Evolutionary conservation across 2,113 vertebrate species (phyloP).

Genomic region (Brachyistius frenatus): DNA sequence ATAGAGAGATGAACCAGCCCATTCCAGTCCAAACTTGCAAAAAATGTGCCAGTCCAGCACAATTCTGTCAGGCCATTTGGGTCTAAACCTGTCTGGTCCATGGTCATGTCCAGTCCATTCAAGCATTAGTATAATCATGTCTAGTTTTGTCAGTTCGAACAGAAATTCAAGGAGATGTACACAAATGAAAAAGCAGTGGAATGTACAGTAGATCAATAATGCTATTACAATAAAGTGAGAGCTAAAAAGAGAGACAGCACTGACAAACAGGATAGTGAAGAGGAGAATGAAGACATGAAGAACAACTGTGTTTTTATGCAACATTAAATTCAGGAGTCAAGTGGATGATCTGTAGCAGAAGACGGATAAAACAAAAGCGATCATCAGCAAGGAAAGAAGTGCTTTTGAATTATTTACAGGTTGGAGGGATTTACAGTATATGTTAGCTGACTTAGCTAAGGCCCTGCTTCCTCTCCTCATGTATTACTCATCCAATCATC

Average conservation of each 20-base stretch:
- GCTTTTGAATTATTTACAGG: slow-evolving; percentile 81
- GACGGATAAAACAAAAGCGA: slow-evolving; percentile 68
- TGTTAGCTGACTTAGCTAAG: slow-evolving; percentile 66
- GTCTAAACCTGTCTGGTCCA: not conserved
- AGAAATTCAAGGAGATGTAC: not conserved
- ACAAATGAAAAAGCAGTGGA: not conserved
- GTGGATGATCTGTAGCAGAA: slow-evolving; percentile 26
- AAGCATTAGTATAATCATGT: not conserved
- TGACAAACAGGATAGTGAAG: slow-evolving; percentile 12
- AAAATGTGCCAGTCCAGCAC: not conserved
- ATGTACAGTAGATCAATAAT: slow-evolving; percentile 23
- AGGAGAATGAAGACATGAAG: not conserved
- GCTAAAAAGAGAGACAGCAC: slow-evolving; percentile 18
- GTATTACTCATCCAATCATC: slow-evolving; percentile 65
- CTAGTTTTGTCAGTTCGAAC: not conserved
- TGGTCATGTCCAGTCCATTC: not conserved
- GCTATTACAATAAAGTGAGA: slow-evolving; percentile 12
- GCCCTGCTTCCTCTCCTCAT: slow-evolving; percentile 64
- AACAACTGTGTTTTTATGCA: slow-evolving; percentile 38
- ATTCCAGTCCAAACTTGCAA: too few relatives aligned
- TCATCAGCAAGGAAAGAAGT: slow-evolving; percentile 64
- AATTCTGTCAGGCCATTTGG: not conserved
- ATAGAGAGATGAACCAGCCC: too few relatives aligned
- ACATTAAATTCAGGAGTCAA: slow-evolving; percentile 51
- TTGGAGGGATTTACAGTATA: slow-evolving; percentile 75